Evolutionary conservation across 2,888 invertebrate species (phyloP), one percentile per base, ranked within the genome.

Genomic region (Philhelius pedissequus): DNA sequence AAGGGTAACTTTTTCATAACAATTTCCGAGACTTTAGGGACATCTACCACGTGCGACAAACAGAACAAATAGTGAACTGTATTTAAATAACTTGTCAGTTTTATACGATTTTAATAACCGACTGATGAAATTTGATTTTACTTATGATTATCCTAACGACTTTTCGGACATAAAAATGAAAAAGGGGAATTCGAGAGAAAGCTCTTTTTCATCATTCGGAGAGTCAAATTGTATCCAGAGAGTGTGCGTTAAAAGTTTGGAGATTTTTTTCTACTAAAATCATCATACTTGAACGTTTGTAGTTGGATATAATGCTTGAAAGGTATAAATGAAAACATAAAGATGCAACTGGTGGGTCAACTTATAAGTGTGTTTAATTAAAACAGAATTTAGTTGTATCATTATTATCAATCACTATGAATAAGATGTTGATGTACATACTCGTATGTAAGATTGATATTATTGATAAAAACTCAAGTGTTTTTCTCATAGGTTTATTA

Each of bases 21-120:
- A 56, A 35, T 35, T 1, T 56, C 56, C 56, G 56, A n/a, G 7
- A 13, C 35, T 54, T 15, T 20, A 9, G 54, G 3, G 32, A 25
- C 35, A 56, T 13, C 54, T 56, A 56, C 13, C 56, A 56, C 56
- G 56, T 56, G 56, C 20, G 56, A 15, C 32, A 35, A 20, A 35
- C 56, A 35, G 32, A 56, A 35, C 56, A 20, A 48, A 64, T 22
- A 45, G 27, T 48, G 45, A 64, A 48, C 64, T 30, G 22, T 30
- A 32, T 48, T 48, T 32, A 15, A 32, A 30, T 7, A 32, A 13
- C 9, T 45, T 27, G 45, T 18, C 48, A 48, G 64, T 45, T 64
- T 64, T 64, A 48, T 64, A 64, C n/a, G 45, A 64, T 64, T 64
- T 64, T 30, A 48, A 32, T 64, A 48, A 64, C 45, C 64, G 45